Conservation (phyloP, 2,797 vertebrate genomes). For the Propithecus perrieri region DNA sequence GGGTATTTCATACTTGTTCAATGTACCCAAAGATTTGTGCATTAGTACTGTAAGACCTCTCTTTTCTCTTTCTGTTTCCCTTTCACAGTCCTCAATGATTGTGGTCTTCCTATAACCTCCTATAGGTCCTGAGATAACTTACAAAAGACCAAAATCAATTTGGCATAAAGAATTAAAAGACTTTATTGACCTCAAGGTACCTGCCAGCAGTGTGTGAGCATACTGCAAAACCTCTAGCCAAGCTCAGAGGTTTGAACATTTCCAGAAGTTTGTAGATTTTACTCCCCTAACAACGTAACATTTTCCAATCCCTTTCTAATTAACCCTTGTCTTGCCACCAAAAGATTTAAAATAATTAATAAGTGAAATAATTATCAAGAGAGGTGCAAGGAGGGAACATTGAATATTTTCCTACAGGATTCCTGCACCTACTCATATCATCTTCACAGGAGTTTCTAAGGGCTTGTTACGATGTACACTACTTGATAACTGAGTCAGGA, state of each 20-base stretch:
- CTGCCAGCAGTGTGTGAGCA: neutral
- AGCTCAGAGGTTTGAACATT: constrained; percentile 43
- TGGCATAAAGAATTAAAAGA: constrained; percentile 53
- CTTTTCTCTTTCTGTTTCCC: neutral
- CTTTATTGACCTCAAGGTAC: neutral
- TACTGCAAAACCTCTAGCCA: neutral
- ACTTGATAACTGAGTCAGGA: neutral
- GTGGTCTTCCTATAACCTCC: neutral
- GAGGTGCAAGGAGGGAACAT: neutral
- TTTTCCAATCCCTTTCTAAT: constrained; percentile 62
- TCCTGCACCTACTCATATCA: neutral
- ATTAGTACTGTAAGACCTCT: neutral
- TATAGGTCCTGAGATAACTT: neutral
- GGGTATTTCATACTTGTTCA: neutral
- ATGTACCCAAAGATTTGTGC: neutral
- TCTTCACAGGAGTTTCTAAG: neutral
- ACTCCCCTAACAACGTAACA: constrained; percentile 41
- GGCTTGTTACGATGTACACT: neutral
- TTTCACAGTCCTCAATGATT: neutral
- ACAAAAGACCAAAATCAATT: constrained; percentile 47
- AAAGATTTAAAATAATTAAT: constrained; percentile 69
- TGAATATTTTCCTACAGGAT: neutral
- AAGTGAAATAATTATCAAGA: constrained; percentile 43
- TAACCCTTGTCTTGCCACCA: constrained; percentile 58
- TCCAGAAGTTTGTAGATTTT: constrained; percentile 41